Base-by-base conservation (phyloP, 2,797 vertebrate species). In the Onychomys arenicola region DNA sequence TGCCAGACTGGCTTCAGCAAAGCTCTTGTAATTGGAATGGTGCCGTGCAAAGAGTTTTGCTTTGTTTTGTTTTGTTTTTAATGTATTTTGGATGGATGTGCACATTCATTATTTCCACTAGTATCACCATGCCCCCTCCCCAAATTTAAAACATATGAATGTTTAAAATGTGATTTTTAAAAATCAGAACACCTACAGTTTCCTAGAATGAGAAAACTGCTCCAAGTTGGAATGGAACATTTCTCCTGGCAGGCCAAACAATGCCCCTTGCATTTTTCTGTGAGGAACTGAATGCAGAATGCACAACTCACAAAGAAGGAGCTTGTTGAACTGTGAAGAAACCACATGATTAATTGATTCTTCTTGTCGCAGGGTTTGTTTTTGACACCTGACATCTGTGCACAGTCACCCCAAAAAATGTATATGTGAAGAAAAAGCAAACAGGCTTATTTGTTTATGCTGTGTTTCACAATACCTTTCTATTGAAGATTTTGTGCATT, bases 181-280 rank as follows among this genome's bases (percentile, higher is more conserved):
- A 76, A 27, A 84, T 78, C 55, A 91, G 82, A 97, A 91, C 55
- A 67, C 12, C 75, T 93, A 14, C 2, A 65, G 61, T 83, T 96
- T 95, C n/a, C 71, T 93, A 89, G 61, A 88, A 65, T 46, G 37
- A 94, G 49, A 85, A 91, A 83, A 91, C 6, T 14, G 21, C 81
- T 84, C 10, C 57, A 81, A 46, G 93, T 96, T 87, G 40, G 76
- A 73, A 91, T 55, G 67, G 17, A 75, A 37, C 55, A 46, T 78
- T 91, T 94, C 91, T 52, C 59, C 67, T 49, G 43, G 40, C n/a
- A 67, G 96, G 91, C 43, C 21, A 80, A 95, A 16, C 57, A 83
- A 83, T 23, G 89, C 8, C 13, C 5, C 21, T 32, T 76, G 61
- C 2, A 77, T 10, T 65, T 83, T 63, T 14, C 46, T 55, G 21